phyloP scores from a whole-genome alignment of 2,888 invertebrate genomes.

The Chrysomela aeneicollis region DNA sequence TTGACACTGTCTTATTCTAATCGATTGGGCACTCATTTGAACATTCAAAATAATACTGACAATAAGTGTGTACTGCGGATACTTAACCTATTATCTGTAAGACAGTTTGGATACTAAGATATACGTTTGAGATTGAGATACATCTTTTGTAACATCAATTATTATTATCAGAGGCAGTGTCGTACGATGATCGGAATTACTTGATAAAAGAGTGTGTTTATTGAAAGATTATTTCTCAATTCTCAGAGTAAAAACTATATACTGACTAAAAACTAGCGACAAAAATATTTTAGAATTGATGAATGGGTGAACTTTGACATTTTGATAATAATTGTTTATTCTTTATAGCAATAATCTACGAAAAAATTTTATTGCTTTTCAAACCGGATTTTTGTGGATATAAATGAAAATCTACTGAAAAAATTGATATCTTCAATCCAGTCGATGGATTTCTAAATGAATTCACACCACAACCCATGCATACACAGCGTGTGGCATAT shows the following conservation, averaged over 20 bases:
- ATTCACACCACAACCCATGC: background rate
- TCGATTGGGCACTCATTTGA: background rate
- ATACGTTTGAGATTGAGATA: background rate
- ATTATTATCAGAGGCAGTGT: conserved; percentile 27
- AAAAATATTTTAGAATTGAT: no score
- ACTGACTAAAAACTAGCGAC: no score
- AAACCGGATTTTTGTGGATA: no score
- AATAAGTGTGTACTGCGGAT: background rate
- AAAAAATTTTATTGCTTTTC: no score
- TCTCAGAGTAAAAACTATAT: background rate
- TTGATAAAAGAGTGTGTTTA: conserved; percentile 7
- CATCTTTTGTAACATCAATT: conserved; percentile 23
- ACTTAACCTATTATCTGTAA: background rate
- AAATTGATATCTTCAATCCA: no score
- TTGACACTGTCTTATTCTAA: background rate
- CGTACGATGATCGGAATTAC: conserved; percentile 11
- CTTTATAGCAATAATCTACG: no score
- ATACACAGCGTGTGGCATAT: background rate
- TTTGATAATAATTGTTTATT: background rate
- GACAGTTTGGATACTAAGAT: background rate
- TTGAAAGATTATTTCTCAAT: background rate
- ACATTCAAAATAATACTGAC: background rate
- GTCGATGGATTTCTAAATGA: no score
- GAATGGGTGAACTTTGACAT: background rate
- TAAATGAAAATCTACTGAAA: no score